A percentile compares a stretch with the other conserved stretches of the same genome.
Conservation (phyloP, 2,113 vertebrate genomes). For the Mungos mungo region DNA sequence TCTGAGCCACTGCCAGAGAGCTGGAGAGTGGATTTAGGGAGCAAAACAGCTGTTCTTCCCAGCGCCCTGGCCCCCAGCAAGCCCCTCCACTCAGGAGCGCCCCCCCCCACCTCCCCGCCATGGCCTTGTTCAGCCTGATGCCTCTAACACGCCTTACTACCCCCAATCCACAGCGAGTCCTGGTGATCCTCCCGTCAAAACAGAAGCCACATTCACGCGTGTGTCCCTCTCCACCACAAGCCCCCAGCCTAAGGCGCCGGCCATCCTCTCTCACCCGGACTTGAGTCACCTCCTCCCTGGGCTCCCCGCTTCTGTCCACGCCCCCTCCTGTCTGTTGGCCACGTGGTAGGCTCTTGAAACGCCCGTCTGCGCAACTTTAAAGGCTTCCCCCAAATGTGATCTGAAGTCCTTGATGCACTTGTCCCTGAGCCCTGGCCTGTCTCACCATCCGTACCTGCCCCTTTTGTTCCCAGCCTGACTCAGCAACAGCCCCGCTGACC, state of each 20-base stretch:
- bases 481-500: neutral
- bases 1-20: neutral
- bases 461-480: neutral
- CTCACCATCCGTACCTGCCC: neutral
- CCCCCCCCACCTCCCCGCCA: fast-evolving
- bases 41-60: neutral
- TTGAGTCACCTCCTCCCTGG: neutral
- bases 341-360: fast-evolving
- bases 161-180: neutral
- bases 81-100: neutral
- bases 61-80: too few species aligned
- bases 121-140: fast-evolving
- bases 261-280: neutral
- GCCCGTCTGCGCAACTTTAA: neutral
- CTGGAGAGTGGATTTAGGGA: neutral
- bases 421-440: neutral
- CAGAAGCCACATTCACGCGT: fast-evolving
- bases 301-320: fast-evolving
- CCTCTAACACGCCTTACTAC: neutral
- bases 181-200: neutral
- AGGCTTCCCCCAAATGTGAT: neutral
- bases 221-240: fast-evolving
- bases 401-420: neutral
- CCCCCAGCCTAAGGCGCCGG: fast-evolving
- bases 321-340: neutral